phyloP scores from a whole-genome alignment of 2,113 vertebrate genomes.

The Carollia perspicillata region DNA sequence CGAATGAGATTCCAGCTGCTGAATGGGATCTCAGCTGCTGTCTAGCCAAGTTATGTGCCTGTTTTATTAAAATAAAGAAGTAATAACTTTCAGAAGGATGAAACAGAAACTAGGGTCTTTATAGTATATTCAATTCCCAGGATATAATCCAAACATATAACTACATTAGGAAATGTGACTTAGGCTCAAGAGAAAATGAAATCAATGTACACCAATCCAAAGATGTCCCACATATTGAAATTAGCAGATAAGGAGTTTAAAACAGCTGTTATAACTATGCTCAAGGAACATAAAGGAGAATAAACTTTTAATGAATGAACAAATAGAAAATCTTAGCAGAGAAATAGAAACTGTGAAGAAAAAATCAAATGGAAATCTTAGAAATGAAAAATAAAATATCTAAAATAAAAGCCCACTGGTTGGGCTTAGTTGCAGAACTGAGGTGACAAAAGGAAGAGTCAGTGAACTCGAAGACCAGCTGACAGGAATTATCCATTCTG shows the following conservation, averaged over 20 bases:
- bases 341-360: neutral
- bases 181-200: constrained; percentile 21
- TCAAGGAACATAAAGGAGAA: neutral
- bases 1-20: neutral
- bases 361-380: constrained; percentile 6
- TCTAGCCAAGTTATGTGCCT: neutral
- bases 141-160: neutral
- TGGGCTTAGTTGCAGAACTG: neutral
- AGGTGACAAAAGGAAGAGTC: neutral
- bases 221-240: neutral
- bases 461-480: neutral
- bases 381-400: constrained; percentile 21
- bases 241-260: constrained; percentile 18
- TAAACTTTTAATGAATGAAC: neutral
- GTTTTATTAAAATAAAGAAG: neutral
- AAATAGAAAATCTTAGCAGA: neutral
- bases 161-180: constrained; percentile 8
- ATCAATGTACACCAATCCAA: neutral
- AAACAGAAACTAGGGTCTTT: neutral
- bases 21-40: neutral
- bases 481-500: constrained; percentile 22
- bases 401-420: neutral
- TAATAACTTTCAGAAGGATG: neutral
- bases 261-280: neutral
- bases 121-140: neutral